A percentile compares a stretch with the other conserved stretches of the same genome.
Evolutionary conservation across 2,888 invertebrate species (phyloP).

Genomic region (Fragum fragum): DNA sequence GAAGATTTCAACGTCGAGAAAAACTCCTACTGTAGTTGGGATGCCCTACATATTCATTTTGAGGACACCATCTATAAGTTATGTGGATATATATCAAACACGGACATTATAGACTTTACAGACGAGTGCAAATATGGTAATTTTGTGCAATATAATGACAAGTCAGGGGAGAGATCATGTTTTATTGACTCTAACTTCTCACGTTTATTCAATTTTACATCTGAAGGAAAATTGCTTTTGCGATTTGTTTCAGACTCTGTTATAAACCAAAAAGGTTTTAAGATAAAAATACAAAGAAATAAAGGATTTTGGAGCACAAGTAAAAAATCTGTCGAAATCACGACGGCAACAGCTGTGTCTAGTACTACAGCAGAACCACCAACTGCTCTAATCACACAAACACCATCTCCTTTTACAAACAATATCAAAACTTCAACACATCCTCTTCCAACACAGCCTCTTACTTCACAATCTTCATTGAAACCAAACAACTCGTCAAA

Average conservation of each 20-base stretch:
- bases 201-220: background rate
- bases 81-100: constrained; percentile 2
- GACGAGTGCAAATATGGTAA: background rate
- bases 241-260: constrained; percentile 17
- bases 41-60: constrained; percentile 3
- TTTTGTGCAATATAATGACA: constrained; percentile 15
- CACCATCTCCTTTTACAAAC: no score
- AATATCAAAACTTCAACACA: no score
- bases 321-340: no score
- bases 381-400: no score
- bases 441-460: no score
- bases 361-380: no score
- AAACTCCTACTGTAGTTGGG: constrained; percentile 15
- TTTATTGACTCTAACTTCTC: constrained; percentile 12
- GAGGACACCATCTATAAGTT: background rate
- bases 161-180: background rate
- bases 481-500: no score
- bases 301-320: background rate
- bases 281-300: background rate
- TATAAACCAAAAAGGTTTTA: constrained; percentile 5
- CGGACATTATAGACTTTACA: background rate
- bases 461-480: no score
- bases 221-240: background rate
- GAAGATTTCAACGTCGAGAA: constrained; percentile 5
- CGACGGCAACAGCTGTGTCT: no score